Evolutionary conservation across 2,888 invertebrate genomes (phyloP).

Genomic region (Beris chalybata): DNA sequence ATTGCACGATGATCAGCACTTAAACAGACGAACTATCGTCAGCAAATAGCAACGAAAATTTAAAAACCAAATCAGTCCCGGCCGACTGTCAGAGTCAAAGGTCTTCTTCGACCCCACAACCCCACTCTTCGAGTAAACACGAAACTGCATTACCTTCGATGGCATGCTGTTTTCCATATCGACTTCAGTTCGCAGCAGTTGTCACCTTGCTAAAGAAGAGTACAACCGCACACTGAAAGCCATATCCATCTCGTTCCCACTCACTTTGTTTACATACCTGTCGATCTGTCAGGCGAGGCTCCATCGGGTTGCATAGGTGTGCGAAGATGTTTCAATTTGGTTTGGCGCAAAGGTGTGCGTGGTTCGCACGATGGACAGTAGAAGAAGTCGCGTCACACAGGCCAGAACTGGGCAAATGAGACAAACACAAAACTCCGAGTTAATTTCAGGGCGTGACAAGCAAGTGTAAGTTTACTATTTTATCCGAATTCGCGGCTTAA

Average conservation of each 20-base stretch:
- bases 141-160: too few species aligned
- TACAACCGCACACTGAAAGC: too few species aligned
- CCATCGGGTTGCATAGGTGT: conserved; percentile 1
- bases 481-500: not conserved
- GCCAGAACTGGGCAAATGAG: conserved; percentile 27
- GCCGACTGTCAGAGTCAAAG: conserved; percentile 13
- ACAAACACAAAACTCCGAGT: conserved; percentile 38
- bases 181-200: too few species aligned
- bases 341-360: not conserved
- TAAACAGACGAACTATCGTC: not conserved
- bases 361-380: not conserved
- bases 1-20: conserved; percentile 5
- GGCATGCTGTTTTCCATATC: too few species aligned
- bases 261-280: too few species aligned
- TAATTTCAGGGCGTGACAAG: conserved; percentile 44
- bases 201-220: too few species aligned
- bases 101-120: not conserved
- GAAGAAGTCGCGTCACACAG: conserved; percentile 15
- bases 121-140: too few species aligned
- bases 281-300: too few species aligned
- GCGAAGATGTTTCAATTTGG: not conserved
- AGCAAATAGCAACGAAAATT: not conserved
- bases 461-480: conserved; percentile 39
- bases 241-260: too few species aligned
- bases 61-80: conserved; percentile 17